These are phyloP conservation scores for Strix occidentalis DNA, from an alignment of 2,797 vertebrate species.

Conservation along the genomic window DNA sequence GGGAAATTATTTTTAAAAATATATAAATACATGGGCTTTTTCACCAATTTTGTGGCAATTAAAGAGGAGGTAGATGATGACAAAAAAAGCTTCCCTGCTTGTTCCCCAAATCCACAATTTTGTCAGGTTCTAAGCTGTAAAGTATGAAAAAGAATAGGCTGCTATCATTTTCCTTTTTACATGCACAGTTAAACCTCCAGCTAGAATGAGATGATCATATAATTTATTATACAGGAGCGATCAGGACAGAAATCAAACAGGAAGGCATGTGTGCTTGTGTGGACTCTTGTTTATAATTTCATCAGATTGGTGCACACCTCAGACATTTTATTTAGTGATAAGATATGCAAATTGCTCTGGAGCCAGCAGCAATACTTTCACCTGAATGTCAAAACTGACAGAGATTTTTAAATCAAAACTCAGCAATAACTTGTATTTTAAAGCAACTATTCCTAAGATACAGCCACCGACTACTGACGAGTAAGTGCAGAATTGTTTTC, in stretches of 20 bases:
- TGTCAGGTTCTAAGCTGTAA: neutral
- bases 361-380: constrained; percentile 67
- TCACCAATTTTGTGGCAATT: neutral
- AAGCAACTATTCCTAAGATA: constrained; percentile 21
- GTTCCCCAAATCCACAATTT: constrained; percentile 4
- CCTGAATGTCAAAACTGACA: constrained; percentile 73
- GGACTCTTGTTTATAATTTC: constrained; percentile 74
- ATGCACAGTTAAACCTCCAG: constrained; percentile 61
- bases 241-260: constrained; percentile 51
- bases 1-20: neutral
- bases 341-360: constrained; percentile 73
- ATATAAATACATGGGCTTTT: neutral
- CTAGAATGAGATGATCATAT: constrained; percentile 54
- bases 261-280: constrained; percentile 57
- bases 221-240: constrained; percentile 71
- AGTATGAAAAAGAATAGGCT: constrained; percentile 47
- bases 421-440: constrained; percentile 40
- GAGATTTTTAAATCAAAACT: constrained; percentile 69
- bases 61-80: neutral
- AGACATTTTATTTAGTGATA: constrained; percentile 68
- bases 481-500: constrained; percentile 20
- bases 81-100: neutral
- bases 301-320: constrained; percentile 69
- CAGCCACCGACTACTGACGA: neutral
- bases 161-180: constrained; percentile 64